Evolutionary conservation across 2,113 vertebrate species (phyloP), one percentile per base, ranked within the genome.

Genomic region (Xiphophorus couchianus): DNA sequence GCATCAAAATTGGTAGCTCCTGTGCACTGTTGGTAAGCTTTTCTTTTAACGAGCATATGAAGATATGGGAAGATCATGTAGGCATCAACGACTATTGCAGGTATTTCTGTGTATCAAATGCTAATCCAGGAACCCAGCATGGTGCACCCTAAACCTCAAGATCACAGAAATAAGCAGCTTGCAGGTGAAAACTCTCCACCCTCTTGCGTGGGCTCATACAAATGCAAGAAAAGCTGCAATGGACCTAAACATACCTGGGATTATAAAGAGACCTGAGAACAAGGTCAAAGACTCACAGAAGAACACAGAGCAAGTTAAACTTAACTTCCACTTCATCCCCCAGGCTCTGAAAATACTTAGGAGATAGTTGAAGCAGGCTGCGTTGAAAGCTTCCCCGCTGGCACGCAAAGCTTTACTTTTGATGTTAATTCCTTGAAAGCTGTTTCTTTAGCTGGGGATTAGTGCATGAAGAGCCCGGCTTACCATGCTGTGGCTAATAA

Each of bases 391-490:
- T 93, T 86, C 92, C 92, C 92, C 87, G 93, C 91, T 82, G 88
- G 92, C 92, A 88, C 77, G 92, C 89, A 91, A 93, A 93, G 90
- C 93, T 94, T 92, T 91, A 93, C 94, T 94, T 94, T 94, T 94
- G 92, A 95, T 94, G 94, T 93, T 95, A 95, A 94, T 94, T 94
- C 93, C 93, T 93, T 94, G 92, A 94, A 95, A 94, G 94, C 94
- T 94, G 93, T 94, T 94, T 94, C 93, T 93, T 94, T 95, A 95
- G 92, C 92, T 93, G 91, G 90, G 93, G 94, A 95, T 95, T 95
- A 95, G 90, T 86, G 92, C 86, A 90, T 87, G 90, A 92, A 93
- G 93, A 94, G 93, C 93, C 76, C 77, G 91, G 93, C 93, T 94
- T 94, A 95, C 91, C 92, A 93, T 91, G 91, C 92, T 91, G 77